Evolutionary conservation across 1,140 invertebrate genomes (phyloP).

Genomic region (Lerema accius): DNA sequence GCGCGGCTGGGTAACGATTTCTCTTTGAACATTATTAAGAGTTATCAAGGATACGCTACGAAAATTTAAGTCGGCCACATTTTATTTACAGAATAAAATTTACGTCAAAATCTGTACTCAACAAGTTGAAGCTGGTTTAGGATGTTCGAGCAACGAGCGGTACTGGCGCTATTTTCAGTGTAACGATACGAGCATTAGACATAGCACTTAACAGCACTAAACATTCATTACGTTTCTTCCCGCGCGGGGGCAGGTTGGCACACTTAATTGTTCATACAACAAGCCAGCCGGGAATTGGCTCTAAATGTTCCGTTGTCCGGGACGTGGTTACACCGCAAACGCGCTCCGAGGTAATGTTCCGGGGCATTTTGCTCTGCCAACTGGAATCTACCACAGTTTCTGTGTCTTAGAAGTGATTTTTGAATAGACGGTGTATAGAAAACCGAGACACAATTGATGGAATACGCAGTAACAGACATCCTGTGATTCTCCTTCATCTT

Average conservation of each 20-base stretch:
- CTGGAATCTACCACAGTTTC: slow-evolving; percentile 62
- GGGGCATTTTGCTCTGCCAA: slow-evolving; percentile 41
- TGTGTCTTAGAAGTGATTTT: slow-evolving; percentile 56
- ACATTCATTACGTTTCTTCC: slow-evolving; percentile 76
- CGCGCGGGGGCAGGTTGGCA: slow-evolving; percentile 64
- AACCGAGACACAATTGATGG: slow-evolving; percentile 51
- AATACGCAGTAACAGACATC: slow-evolving; percentile 72
- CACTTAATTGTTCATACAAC: slow-evolving; percentile 81
- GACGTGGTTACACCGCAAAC: slow-evolving; percentile 67
- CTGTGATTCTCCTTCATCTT: slow-evolving; percentile 80
- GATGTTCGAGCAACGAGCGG: slow-evolving; percentile 13
- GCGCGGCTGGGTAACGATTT: slow-evolving; percentile 60
- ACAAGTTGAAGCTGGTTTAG: slow-evolving; percentile 40
- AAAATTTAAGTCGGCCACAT: slow-evolving; percentile 34
- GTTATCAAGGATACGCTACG: slow-evolving; percentile 33
- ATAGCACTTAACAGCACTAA: slow-evolving; percentile 64
- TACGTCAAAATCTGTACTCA: slow-evolving; percentile 34
- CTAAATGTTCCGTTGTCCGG: slow-evolving; percentile 73
- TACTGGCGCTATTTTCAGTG: slow-evolving; percentile 34
- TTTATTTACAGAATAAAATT: slow-evolving; percentile 23
- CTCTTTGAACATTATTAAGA: slow-evolving; percentile 60
- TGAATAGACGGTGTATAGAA: slow-evolving; percentile 23
- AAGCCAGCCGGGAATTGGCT: slow-evolving; percentile 77
- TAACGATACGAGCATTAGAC: slow-evolving; percentile 58
- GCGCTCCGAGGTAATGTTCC: slow-evolving; percentile 61